These are phyloP conservation scores for Zelleria hepariella DNA, from an alignment of 2,888 invertebrate genomes.

Conservation along the genomic window DNA sequence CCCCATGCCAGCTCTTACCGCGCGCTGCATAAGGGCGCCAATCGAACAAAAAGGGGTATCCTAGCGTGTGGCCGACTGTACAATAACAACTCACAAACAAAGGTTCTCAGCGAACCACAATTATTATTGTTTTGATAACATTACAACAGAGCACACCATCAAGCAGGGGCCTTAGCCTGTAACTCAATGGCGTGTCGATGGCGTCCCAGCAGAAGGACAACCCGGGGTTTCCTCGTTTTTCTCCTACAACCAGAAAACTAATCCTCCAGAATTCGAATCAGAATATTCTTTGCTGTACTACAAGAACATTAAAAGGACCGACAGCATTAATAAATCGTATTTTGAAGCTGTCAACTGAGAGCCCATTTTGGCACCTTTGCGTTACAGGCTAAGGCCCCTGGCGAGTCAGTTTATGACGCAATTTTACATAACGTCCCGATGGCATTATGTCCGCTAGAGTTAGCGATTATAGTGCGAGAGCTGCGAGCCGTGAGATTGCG, in stretches of 20 bases:
- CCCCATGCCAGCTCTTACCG: too few species aligned
- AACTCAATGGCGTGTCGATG: background rate
- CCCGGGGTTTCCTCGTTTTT: background rate
- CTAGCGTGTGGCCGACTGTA: too few species aligned
- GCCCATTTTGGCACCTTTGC: constrained; percentile 10
- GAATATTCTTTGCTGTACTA: too few species aligned
- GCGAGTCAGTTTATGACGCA: too few species aligned
- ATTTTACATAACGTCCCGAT: constrained; percentile 34
- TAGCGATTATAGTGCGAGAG: background rate
- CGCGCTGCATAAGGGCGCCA: too few species aligned
- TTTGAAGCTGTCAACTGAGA: background rate
- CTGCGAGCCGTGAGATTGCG: background rate
- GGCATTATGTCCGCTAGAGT: constrained; percentile 27
- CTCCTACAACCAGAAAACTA: too few species aligned
- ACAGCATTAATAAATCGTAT: background rate
- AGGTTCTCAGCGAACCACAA: too few species aligned
- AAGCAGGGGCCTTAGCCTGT: background rate
- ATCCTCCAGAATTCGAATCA: too few species aligned
- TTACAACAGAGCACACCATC: background rate
- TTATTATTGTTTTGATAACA: background rate
- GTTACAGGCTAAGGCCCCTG: constrained; percentile 21
- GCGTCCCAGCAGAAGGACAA: background rate
- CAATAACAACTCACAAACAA: too few species aligned
- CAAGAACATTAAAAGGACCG: too few species aligned
- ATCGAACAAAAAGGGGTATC: too few species aligned